Percentiles rank a stretch among this genome's conserved stretches.
Conservation (phyloP, 2,797 vertebrate genomes). For the Dipus sagitta region DNA sequence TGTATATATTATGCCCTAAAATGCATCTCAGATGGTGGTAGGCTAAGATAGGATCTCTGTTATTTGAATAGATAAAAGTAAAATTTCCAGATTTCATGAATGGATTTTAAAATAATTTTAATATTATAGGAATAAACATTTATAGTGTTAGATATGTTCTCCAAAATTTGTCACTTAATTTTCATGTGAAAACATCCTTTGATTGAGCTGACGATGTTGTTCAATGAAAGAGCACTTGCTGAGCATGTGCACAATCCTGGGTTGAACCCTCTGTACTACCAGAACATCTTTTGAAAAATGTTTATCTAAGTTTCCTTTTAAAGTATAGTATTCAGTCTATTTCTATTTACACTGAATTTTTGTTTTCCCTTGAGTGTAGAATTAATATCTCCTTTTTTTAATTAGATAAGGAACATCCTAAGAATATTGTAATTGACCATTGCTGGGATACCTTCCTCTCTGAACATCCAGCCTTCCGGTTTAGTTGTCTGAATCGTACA, state of each 20-base stretch:
- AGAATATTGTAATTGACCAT: not conserved
- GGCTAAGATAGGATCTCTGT: not conserved
- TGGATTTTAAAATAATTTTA: slow-evolving; percentile 49
- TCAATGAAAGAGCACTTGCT: not conserved
- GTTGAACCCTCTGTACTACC: too few species aligned
- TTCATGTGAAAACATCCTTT: slow-evolving; percentile 50
- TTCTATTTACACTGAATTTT: not conserved
- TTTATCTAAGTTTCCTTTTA: slow-evolving; percentile 26
- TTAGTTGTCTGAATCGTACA: not conserved
- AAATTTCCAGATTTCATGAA: slow-evolving; percentile 28
- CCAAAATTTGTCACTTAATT: slow-evolving; percentile 39
- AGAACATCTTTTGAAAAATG: not conserved
- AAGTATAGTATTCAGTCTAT: slow-evolving; percentile 31
- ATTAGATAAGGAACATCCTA: slow-evolving; percentile 48
- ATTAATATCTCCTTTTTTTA: slow-evolving; percentile 36
- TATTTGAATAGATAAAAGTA: slow-evolving; percentile 42
- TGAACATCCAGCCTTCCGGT: slow-evolving; percentile 44
- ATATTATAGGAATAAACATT: slow-evolving; percentile 28
- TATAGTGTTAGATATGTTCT: not conserved
- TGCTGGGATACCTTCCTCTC: slow-evolving; percentile 29
- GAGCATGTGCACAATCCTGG: too few species aligned
- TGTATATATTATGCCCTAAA: not conserved
- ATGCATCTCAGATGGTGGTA: not conserved
- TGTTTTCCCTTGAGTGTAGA: slow-evolving; percentile 33
- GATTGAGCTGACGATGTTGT: too few species aligned